Conservation (phyloP, 2,113 vertebrate genomes). For the Microcebus lehilahytsara region DNA sequence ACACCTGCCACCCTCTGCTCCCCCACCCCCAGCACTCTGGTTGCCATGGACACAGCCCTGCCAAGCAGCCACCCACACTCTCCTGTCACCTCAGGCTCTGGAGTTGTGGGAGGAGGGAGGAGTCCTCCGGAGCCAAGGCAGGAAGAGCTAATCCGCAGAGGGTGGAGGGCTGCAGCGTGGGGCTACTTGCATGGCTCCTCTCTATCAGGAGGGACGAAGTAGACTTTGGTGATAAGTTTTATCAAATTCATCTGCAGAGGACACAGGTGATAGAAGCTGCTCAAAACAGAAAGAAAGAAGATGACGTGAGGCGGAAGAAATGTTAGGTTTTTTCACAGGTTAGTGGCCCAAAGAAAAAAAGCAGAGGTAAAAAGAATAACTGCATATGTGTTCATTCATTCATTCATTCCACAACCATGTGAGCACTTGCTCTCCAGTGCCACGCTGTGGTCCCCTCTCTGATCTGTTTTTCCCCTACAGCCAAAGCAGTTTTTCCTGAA, state of each 20-base stretch:
- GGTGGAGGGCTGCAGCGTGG: background rate
- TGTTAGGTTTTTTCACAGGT: background rate
- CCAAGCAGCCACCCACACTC: conserved; percentile 48
- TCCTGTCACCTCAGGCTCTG: conserved; percentile 4
- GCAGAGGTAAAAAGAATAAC: background rate
- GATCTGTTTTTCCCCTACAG: background rate
- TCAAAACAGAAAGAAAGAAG: background rate
- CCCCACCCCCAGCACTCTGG: background rate
- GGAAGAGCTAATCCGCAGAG: background rate
- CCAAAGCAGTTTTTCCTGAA: background rate
- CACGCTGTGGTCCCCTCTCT: background rate
- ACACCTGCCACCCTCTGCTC: background rate
- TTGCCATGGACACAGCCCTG: conserved; percentile 60
- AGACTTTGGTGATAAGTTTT: background rate
- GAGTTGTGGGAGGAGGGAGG: conserved; percentile 27
- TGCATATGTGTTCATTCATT: background rate
- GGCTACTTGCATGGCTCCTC: rapidly evolving
- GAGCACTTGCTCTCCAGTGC: background rate
- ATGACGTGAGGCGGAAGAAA: background rate
- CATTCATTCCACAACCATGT: background rate
- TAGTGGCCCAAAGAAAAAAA: background rate
- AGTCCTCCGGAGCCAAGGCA: background rate
- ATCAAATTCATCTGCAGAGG: background rate
- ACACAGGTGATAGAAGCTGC: background rate
- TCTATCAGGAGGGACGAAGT: background rate